Evolutionary conservation across 2,797 vertebrate species (phyloP), one percentile per base, ranked within the genome.

Genomic region (Neosilurus hyrtlii): DNA sequence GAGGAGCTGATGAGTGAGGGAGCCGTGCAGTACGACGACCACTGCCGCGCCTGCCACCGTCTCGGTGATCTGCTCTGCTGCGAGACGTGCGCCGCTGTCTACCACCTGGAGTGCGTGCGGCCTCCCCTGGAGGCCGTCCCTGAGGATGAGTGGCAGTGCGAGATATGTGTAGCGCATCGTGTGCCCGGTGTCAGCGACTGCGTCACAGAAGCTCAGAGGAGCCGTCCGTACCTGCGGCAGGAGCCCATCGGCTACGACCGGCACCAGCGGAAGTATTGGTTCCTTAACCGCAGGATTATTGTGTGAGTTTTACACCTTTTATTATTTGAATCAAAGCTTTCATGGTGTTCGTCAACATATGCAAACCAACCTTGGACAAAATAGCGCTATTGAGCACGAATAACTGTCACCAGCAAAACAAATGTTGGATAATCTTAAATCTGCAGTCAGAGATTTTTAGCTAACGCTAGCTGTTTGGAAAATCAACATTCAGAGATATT

Each of bases 71-170:
- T 99, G 91, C 95, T 99, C 83, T 99, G 98, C 93, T 99, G 98
- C 43, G 98, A 99, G 93, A 99, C 97, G 0, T 99, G 98, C 89
- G 96, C 97, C 0, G 98, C 98, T 0, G 98, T 99, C 8, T 99
- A 99, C 93, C 98, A 99, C 89, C 92, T 99, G 90, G 98, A 99
- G 91, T 99, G 98, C 0, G 98, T 99, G 88, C 97, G 98, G 20
- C 98, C 98, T 0, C 97, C 98, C 0, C 94, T 99, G 56, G 94
- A 96, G 89, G 96, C 95, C 86, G 98, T 99, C 22, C 98, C 98
- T 0, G 98, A 99, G 93, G 98, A 99, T 10, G 98, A 99, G 86
- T 99, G 98, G 98, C 98, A 98, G 95, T 99, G 98, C 35, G 98
- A 99, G 92, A 95, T 99, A 43, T 99, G 98, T 2, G 97, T 97